A percentile compares a stretch with the other conserved stretches of the same genome.
Evolutionary conservation across 2,797 vertebrate genomes (phyloP).

Genomic region (Pagetopsis macropterus): DNA sequence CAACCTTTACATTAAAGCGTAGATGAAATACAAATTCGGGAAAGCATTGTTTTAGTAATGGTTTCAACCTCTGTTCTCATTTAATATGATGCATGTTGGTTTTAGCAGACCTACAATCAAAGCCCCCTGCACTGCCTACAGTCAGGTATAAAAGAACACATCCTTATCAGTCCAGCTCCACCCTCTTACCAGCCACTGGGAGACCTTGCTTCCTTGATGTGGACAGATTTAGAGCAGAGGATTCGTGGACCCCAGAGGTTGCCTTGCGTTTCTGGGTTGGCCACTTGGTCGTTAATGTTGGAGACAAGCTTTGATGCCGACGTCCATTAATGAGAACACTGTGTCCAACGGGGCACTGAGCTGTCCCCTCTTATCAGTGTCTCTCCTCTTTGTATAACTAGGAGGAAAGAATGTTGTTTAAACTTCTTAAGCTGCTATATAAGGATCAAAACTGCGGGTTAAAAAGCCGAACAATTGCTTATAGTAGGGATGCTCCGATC

Average conservation of each 20-base stretch:
- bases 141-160: neutral
- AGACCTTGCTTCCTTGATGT: conserved; percentile 46
- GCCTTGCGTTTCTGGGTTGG: conserved; percentile 32
- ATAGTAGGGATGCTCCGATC: neutral
- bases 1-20: too few relatives aligned
- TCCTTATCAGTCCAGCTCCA: conserved; percentile 4
- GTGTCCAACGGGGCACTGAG: conserved; percentile 36
- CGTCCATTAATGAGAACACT: conserved; percentile 54
- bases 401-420: neutral
- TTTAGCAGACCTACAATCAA: neutral
- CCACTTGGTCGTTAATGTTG: conserved; percentile 28
- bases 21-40: too few relatives aligned
- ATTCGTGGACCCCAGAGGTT: conserved; percentile 39
- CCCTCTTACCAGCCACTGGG: conserved; percentile 13
- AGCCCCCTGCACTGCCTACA: neutral
- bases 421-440: conserved; percentile 19
- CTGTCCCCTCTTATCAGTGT: conserved; percentile 31
- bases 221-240: conserved; percentile 47
- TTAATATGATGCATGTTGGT: neutral
- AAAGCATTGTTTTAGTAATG: neutral
- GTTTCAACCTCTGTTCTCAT: neutral
- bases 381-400: conserved; percentile 4
- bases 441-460: conserved; percentile 30
- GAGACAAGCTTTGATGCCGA: conserved; percentile 40
- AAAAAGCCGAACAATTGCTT: conserved; percentile 24